A percentile compares a stretch with the other conserved stretches of the same genome.
phyloP scores from a whole-genome alignment of 2,888 invertebrate genomes.

The Drosophila lutescens region DNA sequence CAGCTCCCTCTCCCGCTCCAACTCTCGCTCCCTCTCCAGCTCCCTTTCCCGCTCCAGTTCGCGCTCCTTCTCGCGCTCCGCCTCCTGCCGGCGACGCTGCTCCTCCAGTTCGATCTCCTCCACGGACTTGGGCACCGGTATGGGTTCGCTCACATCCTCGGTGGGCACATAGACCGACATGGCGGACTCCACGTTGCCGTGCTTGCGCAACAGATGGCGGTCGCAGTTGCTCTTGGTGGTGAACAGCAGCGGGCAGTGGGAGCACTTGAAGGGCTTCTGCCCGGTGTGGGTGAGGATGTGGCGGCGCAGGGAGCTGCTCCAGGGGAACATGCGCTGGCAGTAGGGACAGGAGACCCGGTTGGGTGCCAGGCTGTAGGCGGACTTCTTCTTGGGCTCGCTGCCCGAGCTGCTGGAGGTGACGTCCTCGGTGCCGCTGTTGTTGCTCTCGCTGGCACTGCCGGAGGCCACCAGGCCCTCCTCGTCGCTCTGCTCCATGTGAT shows the following conservation, averaged over 20 bases:
- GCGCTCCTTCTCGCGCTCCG: slow-evolving; percentile 56
- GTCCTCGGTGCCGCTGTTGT: slow-evolving; percentile 93
- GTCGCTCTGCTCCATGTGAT: slow-evolving; percentile 85
- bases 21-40: slow-evolving; percentile 52
- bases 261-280: slow-evolving; percentile 98
- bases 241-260: slow-evolving; percentile 95
- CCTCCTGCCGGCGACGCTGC: slow-evolving; percentile 75
- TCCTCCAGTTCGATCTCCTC: slow-evolving; percentile 83
- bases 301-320: slow-evolving; percentile 97
- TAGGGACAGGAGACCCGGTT: slow-evolving; percentile 97
- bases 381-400: slow-evolving; percentile 90
- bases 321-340: slow-evolving; percentile 97
- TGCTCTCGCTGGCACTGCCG: slow-evolving; percentile 91
- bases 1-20: slow-evolving; percentile 52
- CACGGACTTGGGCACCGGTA: slow-evolving; percentile 82
- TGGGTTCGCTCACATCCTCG: slow-evolving; percentile 83
- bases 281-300: slow-evolving; percentile 97
- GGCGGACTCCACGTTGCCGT: slow-evolving; percentile 87
- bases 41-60: slow-evolving; percentile 46
- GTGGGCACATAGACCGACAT: slow-evolving; percentile 85
- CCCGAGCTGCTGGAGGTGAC: slow-evolving; percentile 70
- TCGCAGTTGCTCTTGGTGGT: slow-evolving; percentile 99
- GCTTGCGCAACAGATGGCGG: slow-evolving; percentile 95
- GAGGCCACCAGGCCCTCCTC: slow-evolving; percentile 92
- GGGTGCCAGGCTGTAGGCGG: slow-evolving; percentile 97